Percentiles rank a stretch among this genome's conserved stretches.
phyloP scores from a whole-genome alignment of 2,113 vertebrate species.

The Pseudolaguvia tuberculata region DNA sequence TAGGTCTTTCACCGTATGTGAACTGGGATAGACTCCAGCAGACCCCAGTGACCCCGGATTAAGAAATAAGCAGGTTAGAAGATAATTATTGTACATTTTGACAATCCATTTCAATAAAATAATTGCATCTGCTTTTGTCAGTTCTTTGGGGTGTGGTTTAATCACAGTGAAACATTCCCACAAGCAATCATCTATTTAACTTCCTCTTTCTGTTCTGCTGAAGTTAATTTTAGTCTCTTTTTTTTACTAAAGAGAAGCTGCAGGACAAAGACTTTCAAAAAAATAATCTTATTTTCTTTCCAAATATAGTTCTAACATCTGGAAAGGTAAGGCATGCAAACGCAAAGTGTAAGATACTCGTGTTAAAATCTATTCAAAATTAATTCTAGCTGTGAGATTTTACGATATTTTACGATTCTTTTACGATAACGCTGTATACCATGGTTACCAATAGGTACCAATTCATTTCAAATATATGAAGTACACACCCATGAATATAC shows the following conservation, averaged over 20 bases:
- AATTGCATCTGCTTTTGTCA: not conserved
- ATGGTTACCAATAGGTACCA: not conserved
- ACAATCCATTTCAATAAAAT: constrained; percentile 8
- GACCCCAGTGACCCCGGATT: too few relatives aligned
- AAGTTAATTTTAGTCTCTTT: constrained; percentile 8
- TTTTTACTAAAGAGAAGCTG: not conserved
- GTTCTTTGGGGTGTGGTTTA: not conserved
- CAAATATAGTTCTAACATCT: not conserved
- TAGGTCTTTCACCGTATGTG: too few relatives aligned
- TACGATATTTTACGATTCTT: too few relatives aligned
- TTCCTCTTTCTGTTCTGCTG: constrained; percentile 48
- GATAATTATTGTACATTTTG: not conserved
- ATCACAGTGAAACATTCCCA: not conserved
- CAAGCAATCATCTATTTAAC: not conserved
- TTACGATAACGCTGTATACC: too few relatives aligned
- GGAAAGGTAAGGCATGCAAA: constrained; percentile 29
- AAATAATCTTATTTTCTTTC: not conserved
- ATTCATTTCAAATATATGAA: too few relatives aligned
- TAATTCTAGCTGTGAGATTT: too few relatives aligned
- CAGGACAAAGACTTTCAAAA: not conserved
- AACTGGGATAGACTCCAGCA: too few relatives aligned
- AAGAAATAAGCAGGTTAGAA: too few relatives aligned
- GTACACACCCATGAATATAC: too few relatives aligned
- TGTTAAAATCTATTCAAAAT: too few relatives aligned
- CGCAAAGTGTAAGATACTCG: too few relatives aligned